phyloP scores from a whole-genome alignment of 2,113 vertebrate genomes.

The Erythrolamprus reginae region DNA sequence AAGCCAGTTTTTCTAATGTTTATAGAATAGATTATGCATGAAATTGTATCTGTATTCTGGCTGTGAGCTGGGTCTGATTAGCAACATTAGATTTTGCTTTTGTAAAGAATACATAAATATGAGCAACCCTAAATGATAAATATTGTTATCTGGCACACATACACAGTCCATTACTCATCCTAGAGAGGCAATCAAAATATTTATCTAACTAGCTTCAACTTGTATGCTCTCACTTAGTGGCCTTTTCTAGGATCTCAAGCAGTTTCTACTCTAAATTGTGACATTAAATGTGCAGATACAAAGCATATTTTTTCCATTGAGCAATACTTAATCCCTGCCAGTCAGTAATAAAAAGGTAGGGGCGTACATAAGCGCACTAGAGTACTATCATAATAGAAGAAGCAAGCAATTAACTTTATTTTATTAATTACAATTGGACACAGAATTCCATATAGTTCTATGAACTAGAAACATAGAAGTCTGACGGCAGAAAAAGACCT shows the following conservation, averaged over 20 bases:
- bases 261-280: neutral
- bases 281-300: neutral
- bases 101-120: neutral
- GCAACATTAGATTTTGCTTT: neutral
- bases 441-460: neutral
- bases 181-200: neutral
- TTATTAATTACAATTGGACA: neutral
- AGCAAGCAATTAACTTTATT: neutral
- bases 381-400: neutral
- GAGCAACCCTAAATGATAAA: neutral
- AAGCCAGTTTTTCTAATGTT: neutral
- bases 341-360: neutral
- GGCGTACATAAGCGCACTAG: no score
- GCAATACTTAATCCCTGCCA: neutral
- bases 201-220: neutral
- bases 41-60: neutral
- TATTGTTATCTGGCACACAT: neutral
- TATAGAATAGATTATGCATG: neutral
- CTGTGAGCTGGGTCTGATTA: neutral
- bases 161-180: neutral
- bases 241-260: neutral
- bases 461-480: no score
- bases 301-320: neutral
- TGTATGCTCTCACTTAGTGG: neutral
- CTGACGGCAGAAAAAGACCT: no score